Percentiles rank a stretch among this genome's conserved stretches.
phyloP scores from a whole-genome alignment of 1,140 invertebrate species.

The Aleiodes sp. region DNA sequence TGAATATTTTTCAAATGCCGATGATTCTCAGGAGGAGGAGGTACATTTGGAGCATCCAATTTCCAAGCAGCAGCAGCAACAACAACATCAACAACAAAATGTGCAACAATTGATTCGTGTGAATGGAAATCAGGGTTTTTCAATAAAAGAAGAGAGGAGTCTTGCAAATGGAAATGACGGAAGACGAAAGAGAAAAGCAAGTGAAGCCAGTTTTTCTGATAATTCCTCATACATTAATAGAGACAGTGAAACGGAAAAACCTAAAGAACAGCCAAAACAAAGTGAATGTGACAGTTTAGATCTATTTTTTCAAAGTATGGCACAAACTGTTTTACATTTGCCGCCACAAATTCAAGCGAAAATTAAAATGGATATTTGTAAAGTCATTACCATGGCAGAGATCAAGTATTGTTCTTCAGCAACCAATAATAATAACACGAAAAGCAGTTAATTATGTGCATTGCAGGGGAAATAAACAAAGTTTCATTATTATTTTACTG shows the following conservation, averaged over 20 bases:
- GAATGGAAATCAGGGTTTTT: not conserved
- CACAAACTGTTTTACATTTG: slow-evolving; percentile 40
- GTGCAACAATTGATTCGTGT: slow-evolving; percentile 35
- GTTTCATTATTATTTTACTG: too few species aligned
- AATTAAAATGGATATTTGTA: slow-evolving; percentile 49
- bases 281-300: slow-evolving; percentile 35
- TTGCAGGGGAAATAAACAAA: too few species aligned
- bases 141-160: not conserved
- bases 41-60: slow-evolving; percentile 18
- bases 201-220: too few species aligned
- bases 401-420: slow-evolving; percentile 37
- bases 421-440: too few species aligned
- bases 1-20: slow-evolving; percentile 38
- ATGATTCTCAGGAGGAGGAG: slow-evolving; percentile 28
- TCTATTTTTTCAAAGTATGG: slow-evolving; percentile 50
- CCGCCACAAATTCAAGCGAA: slow-evolving; percentile 42
- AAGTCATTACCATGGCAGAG: slow-evolving; percentile 46
- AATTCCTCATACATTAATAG: too few species aligned
- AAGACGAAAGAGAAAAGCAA: too few species aligned
- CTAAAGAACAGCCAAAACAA: not conserved
- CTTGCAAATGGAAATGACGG: not conserved
- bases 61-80: slow-evolving; percentile 23
- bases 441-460: too few species aligned
- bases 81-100: slow-evolving; percentile 33
- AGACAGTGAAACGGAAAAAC: not conserved